Base-by-base conservation (phyloP, 2,888 invertebrate species). In the Buathra laborator region DNA sequence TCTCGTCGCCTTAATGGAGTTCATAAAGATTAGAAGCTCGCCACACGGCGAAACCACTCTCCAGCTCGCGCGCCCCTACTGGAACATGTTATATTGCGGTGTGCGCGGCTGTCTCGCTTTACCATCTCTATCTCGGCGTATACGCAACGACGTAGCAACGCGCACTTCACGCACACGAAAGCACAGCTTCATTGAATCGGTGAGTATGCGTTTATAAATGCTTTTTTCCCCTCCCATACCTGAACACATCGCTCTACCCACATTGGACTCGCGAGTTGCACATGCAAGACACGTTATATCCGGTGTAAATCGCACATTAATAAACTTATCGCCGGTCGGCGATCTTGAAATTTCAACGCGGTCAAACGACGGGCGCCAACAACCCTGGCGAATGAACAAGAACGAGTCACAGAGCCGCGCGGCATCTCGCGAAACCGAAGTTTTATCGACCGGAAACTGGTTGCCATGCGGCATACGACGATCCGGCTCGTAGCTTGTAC, bases 11-110 rank as follows among this genome's bases (percentile, higher is more conserved):
- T 90, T 91, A 91, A 91, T 91, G 90, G 90, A 90, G 88, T 90
- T 91, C 90, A 89, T 91, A 90, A 90, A 91, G 89, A 90, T 90
- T 90, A 90, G 89, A 89, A 86, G 87, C 85, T 82, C 83, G 89
- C 85, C 86, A 81, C 89, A 86, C 83, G 87, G 87, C 87, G 84
- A 88, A 89, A 90, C 83, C 53, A 75, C 83, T 80, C 79, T 66
- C 16, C 44, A n/a, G 14, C 46, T 14, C 77, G 76, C 66, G 76
- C 43, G 79, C 68, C 75, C 75, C 48, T n/a, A 24, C 70, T 76
- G 64, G 66, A 84, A 84, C 84, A 51, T 80, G 84, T 84, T 84
- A 80, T 76, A 71, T 78, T n/a, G 76, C 48, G 32, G 24, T 44
- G 12, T 2, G 48, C 48, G 37, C 19, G 46, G 19, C 32, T 43